Evolutionary conservation across 2,113 vertebrate genomes (phyloP).

Genomic region (Corvus moneduloides): DNA sequence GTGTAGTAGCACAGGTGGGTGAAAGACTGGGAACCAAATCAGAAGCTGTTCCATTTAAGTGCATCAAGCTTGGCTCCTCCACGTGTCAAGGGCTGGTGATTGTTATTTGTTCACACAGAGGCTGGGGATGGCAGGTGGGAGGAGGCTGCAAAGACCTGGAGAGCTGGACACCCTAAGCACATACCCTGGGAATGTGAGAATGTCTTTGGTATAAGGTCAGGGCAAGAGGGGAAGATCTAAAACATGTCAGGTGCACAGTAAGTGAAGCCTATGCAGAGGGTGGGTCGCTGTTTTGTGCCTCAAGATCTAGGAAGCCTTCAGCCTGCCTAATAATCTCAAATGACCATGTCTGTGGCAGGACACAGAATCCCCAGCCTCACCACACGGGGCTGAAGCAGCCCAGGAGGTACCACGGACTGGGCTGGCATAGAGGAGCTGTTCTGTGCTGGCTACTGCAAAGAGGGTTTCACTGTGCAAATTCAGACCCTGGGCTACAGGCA

Average conservation of each 20-base stretch:
- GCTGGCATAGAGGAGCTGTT: neutral
- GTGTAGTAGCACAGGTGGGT: neutral
- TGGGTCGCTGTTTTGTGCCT: neutral
- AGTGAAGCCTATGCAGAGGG: neutral
- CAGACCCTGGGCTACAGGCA: neutral
- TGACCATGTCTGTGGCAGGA: neutral
- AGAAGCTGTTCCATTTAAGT: neutral
- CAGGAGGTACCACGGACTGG: neutral
- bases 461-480: neutral
- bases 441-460: neutral
- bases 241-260: neutral
- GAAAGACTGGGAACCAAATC: neutral
- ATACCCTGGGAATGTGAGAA: neutral
- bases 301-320: neutral
- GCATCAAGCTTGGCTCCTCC: neutral
- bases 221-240: neutral
- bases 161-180: neutral
- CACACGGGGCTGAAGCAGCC: neutral
- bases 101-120: neutral
- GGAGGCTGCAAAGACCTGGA: neutral
- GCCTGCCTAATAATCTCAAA: neutral
- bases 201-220: conserved; percentile 2
- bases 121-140: neutral
- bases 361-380: too few relatives aligned
- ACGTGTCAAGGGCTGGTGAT: neutral